These are phyloP conservation scores for Caenorhabditis sp. DNA, from an alignment of 2,888 invertebrate genomes.

Conservation along the genomic window DNA sequence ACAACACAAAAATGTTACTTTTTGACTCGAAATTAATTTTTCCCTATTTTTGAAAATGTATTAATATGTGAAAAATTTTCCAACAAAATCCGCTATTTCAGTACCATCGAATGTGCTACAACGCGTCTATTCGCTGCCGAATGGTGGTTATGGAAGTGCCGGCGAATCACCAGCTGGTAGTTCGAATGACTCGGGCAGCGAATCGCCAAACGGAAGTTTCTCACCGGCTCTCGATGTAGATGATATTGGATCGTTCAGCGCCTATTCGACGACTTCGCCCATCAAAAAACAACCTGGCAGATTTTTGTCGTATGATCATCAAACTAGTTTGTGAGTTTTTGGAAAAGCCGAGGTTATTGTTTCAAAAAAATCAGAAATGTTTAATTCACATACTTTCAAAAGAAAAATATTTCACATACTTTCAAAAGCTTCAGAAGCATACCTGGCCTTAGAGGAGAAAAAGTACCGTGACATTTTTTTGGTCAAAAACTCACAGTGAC, in stretches of 20 bases:
- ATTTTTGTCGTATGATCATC: slow-evolving; percentile 34
- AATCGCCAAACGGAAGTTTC: slow-evolving; percentile 64
- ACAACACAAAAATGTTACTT: no score
- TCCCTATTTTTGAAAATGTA: no score
- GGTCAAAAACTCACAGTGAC: no score
- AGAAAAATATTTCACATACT: no score
- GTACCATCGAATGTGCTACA: slow-evolving; percentile 37
- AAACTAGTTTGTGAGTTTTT: slow-evolving; percentile 26
- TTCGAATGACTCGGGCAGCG: slow-evolving; percentile 59
- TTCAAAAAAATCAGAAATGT: background rate
- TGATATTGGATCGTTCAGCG: slow-evolving; percentile 38
- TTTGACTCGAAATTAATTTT: no score
- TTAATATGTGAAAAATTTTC: no score
- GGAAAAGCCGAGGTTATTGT: background rate
- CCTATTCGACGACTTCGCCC: slow-evolving; percentile 4
- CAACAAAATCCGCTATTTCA: no score
- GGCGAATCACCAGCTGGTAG: slow-evolving; percentile 60
- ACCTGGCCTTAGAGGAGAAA: no score
- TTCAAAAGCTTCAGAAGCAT: no score
- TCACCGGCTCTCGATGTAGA: slow-evolving; percentile 62
- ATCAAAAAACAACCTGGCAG: slow-evolving; percentile 21
- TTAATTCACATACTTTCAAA: no score
- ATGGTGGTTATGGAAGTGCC: slow-evolving; percentile 52
- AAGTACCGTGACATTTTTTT: no score
- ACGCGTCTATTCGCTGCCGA: slow-evolving; percentile 45